Conservation (phyloP, 2,888 invertebrate species). For the Agrochola macilenta region DNA sequence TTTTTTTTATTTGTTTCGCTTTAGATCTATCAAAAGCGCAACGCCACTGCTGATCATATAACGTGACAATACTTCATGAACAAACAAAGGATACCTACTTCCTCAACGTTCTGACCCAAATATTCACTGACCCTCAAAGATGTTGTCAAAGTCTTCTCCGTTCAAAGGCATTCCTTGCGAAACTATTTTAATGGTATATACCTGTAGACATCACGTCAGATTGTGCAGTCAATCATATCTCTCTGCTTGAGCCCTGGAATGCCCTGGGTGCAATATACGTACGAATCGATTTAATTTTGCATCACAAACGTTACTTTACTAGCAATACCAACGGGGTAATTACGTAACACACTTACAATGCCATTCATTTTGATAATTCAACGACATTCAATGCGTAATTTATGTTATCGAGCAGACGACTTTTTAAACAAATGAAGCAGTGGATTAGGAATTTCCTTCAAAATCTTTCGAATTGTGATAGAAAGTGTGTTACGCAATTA, state of each 20-base stretch:
- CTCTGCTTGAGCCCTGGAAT: background rate
- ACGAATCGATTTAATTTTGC: background rate
- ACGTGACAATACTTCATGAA: conserved; percentile 18
- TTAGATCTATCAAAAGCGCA: background rate
- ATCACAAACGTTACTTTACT: background rate
- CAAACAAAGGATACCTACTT: conserved; percentile 32
- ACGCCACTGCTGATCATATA: background rate
- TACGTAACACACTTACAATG: too few relatives aligned
- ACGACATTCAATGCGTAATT: too few relatives aligned
- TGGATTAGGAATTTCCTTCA: too few relatives aligned
- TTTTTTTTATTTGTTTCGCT: too few relatives aligned
- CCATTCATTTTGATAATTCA: too few relatives aligned
- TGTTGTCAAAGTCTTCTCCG: conserved; percentile 43
- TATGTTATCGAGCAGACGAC: too few relatives aligned
- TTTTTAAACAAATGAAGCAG: too few relatives aligned
- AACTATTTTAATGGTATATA: conserved; percentile 42
- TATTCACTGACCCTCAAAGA: conserved; percentile 51
- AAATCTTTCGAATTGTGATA: too few relatives aligned
- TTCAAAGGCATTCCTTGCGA: conserved; percentile 32
- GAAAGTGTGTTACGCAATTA: too few relatives aligned
- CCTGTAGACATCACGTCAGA: conserved; percentile 10
- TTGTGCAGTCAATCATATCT: conserved; percentile 12
- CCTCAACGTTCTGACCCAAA: conserved; percentile 39
- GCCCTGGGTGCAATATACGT: background rate
- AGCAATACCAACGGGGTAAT: background rate